Conservation (phyloP, 2,888 invertebrate species). For the Pinctada fucata region DNA sequence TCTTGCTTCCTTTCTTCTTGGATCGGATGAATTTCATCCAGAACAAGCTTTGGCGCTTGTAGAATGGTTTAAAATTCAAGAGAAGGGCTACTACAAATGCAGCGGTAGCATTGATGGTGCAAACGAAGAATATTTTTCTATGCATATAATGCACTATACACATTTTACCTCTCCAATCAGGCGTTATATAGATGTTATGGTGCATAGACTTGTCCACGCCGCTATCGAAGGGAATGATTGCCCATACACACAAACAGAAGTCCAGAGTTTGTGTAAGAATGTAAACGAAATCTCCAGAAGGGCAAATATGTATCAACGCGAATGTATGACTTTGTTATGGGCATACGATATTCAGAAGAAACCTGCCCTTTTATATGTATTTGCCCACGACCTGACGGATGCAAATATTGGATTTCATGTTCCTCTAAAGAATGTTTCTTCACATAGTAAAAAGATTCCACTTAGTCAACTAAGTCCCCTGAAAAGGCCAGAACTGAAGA, state of each 20-base stretch:
- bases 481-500: neutral
- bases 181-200: slow-evolving; percentile 49
- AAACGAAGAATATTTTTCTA: neutral
- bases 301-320: slow-evolving; percentile 6
- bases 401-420: slow-evolving; percentile 34
- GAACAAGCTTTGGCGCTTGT: slow-evolving; percentile 30
- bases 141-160: slow-evolving; percentile 36
- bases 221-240: slow-evolving; percentile 8
- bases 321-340: slow-evolving; percentile 8
- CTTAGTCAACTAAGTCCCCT: neutral
- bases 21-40: slow-evolving; percentile 33
- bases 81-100: slow-evolving; percentile 25
- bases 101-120: neutral
- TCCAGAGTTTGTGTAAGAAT: slow-evolving; percentile 15
- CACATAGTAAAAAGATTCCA: too few relatives aligned
- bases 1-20: neutral
- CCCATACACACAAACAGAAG: slow-evolving; percentile 5
- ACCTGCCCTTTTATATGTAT: slow-evolving; percentile 23
- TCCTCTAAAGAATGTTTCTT: slow-evolving; percentile 29
- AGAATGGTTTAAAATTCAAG: slow-evolving; percentile 35
- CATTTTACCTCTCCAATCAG: slow-evolving; percentile 55
- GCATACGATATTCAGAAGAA: slow-evolving; percentile 5
- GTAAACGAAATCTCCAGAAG: slow-evolving; percentile 9
- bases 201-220: slow-evolving; percentile 50
- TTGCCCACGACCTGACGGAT: slow-evolving; percentile 40